Evolutionary conservation across 2,113 vertebrate species (phyloP).

Genomic region (Bostrychus sinensis): DNA sequence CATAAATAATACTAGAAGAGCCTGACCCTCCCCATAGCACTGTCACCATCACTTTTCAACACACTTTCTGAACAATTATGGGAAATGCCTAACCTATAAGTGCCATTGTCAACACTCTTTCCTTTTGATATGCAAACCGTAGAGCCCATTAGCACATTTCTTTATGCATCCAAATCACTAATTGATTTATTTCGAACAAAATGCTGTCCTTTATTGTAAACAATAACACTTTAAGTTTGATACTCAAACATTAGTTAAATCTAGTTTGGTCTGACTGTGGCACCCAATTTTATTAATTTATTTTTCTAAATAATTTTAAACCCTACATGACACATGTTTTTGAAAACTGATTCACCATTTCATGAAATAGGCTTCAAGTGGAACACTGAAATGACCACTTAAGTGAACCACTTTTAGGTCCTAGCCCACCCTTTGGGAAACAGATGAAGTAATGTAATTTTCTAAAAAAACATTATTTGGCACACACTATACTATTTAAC

Average conservation of each 20-base stretch:
- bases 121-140: background rate
- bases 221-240: background rate
- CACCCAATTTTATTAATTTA: background rate
- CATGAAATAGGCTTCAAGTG: too few species aligned
- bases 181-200: too few species aligned
- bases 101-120: background rate
- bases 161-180: background rate
- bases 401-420: too few species aligned
- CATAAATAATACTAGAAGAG: slow-evolving; percentile 2
- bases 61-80: slow-evolving; percentile 1
- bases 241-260: background rate
- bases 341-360: too few species aligned
- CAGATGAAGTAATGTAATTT: too few species aligned
- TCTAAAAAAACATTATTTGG: too few species aligned
- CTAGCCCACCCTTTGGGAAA: too few species aligned
- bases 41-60: background rate
- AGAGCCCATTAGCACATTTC: background rate
- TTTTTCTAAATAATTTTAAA: background rate
- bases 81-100: background rate
- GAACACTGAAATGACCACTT: too few species aligned
- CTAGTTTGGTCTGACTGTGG: background rate
- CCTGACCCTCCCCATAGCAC: too few species aligned
- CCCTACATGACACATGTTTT: too few species aligned
- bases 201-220: background rate
- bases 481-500: background rate